A percentile compares a stretch with the other conserved stretches of the same genome.
Evolutionary conservation across 2,113 vertebrate species (phyloP).

Genomic region (Lates calcarifer): DNA sequence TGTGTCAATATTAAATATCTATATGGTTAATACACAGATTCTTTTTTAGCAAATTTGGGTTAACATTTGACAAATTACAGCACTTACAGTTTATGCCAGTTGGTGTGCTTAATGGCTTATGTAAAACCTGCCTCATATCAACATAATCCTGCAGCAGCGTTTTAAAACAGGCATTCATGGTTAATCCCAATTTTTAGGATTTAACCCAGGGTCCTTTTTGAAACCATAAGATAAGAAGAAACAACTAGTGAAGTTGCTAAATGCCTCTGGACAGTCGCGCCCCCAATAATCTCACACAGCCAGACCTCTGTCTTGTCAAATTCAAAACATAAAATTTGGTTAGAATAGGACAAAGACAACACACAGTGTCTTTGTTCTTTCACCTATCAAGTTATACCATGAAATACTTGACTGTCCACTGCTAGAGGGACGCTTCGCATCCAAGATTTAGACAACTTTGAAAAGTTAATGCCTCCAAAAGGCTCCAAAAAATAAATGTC

Average conservation of each 20-base stretch:
- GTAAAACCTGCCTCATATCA: constrained; percentile 57
- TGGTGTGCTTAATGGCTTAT: constrained; percentile 69
- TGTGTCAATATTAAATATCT: background rate
- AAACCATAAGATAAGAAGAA: constrained; percentile 7
- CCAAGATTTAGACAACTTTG: background rate
- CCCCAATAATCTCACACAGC: background rate
- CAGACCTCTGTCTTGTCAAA: background rate
- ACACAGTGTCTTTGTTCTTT: background rate
- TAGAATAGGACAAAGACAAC: background rate
- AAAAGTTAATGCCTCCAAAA: background rate
- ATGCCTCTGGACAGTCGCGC: background rate
- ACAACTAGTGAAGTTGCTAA: background rate
- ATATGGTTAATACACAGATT: background rate
- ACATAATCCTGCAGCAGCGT: constrained; percentile 68
- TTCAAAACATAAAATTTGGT: background rate
- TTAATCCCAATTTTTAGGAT: constrained; percentile 48
- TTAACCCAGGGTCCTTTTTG: constrained; percentile 23
- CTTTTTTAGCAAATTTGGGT: background rate
- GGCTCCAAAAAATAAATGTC: background rate
- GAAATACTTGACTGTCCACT: background rate
- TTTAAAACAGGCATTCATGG: constrained; percentile 56
- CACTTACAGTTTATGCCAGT: constrained; percentile 29
- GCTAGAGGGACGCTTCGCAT: background rate
- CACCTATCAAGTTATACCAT: background rate
- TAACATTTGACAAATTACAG: constrained; percentile 46